phyloP scores from a whole-genome alignment of 2,797 vertebrate genomes.

The Diplodus puntazzo region DNA sequence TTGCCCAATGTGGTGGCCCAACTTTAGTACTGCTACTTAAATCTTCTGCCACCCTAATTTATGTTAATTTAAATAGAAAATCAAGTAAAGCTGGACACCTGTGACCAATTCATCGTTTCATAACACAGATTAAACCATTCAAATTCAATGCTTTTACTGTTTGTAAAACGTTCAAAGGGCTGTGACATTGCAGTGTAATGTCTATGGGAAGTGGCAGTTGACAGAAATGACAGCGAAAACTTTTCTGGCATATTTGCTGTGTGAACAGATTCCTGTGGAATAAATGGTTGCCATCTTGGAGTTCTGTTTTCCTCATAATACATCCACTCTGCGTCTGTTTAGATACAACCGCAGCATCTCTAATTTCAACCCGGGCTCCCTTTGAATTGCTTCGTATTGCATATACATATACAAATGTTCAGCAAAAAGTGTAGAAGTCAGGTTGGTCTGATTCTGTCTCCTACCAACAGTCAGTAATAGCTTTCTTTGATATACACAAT shows the following conservation, averaged over 20 bases:
- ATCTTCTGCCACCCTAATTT: neutral
- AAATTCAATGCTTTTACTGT: neutral
- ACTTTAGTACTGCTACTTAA: neutral
- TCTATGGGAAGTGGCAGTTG: neutral
- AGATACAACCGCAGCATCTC: neutral
- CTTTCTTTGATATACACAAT: conserved; percentile 17
- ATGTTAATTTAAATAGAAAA: neutral
- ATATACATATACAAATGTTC: neutral
- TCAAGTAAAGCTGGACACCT: too few species aligned
- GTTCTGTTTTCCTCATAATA: conserved; percentile 4
- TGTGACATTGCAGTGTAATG: neutral
- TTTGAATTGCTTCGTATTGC: neutral
- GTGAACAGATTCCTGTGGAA: neutral
- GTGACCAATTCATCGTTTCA: too few species aligned
- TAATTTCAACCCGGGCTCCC: neutral
- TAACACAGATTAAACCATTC: too few species aligned
- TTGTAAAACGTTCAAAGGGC: neutral
- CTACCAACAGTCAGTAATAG: neutral
- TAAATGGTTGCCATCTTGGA: neutral
- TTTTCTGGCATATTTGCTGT: neutral
- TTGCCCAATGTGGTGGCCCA: neutral
- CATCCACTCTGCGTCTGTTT: neutral
- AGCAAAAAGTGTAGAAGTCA: neutral
- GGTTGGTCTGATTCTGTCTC: neutral
- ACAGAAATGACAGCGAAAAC: neutral